Conservation (phyloP, 2,797 vertebrate genomes). For the Mergus octosetaceus region DNA sequence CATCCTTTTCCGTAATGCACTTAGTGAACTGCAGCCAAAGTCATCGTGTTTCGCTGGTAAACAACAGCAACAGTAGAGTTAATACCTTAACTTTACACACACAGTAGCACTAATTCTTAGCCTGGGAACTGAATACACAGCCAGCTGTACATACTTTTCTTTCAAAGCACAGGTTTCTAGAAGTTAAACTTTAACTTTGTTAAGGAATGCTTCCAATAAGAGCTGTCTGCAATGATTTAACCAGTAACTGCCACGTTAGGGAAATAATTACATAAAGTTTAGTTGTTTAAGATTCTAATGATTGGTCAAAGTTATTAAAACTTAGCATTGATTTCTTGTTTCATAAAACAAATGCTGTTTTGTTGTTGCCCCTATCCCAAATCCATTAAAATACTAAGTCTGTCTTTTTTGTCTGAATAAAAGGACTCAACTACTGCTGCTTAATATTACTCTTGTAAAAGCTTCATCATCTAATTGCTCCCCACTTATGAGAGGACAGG, state of each 20-base stretch:
- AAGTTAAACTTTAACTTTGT: slow-evolving; percentile 60
- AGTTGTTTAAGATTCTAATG: background rate
- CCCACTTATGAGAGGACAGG: background rate
- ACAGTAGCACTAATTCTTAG: background rate
- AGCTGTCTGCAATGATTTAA: slow-evolving; percentile 25
- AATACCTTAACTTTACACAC: slow-evolving; percentile 1
- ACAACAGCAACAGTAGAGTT: slow-evolving; percentile 5
- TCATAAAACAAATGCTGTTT: background rate
- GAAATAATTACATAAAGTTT: slow-evolving; percentile 1
- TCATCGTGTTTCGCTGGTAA: background rate
- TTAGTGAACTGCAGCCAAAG: background rate
- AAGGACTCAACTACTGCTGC: background rate
- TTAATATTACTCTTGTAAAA: background rate
- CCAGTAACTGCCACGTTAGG: slow-evolving; percentile 5
- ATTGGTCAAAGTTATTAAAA: background rate
- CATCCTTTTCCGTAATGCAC: background rate
- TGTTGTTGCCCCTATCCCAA: background rate
- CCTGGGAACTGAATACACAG: background rate
- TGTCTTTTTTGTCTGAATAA: background rate
- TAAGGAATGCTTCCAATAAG: slow-evolving; percentile 8
- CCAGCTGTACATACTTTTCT: slow-evolving; percentile 40
- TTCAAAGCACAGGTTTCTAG: slow-evolving; percentile 17
- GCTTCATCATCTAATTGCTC: background rate
- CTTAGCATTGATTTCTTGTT: background rate
- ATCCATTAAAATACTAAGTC: background rate